Conservation (phyloP, 2,888 invertebrate species). For the Epistrophella euchroma region DNA sequence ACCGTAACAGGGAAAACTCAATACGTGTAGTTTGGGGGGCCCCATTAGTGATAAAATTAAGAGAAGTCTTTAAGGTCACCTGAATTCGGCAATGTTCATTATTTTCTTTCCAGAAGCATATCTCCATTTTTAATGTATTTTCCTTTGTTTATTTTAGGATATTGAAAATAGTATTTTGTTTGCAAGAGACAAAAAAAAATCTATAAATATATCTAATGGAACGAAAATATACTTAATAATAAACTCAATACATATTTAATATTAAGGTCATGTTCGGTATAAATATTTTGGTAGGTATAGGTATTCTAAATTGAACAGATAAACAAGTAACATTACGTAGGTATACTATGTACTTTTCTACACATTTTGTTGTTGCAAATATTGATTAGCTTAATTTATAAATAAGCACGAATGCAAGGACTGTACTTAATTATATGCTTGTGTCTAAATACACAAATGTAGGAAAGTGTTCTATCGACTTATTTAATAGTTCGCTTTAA, state of each 20-base stretch:
- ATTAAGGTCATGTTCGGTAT: conserved; percentile 1
- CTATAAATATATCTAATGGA: not conserved
- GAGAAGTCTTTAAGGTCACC: not conserved
- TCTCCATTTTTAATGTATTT: not conserved
- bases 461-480: no score
- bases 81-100: not conserved
- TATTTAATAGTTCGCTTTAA: no score
- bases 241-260: conserved; percentile 1
- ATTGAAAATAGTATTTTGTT: not conserved
- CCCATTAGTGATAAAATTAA: no score
- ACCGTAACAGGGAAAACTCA: no score
- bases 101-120: not conserved
- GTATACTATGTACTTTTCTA: not conserved
- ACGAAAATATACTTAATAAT: not conserved
- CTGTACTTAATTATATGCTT: not conserved
- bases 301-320: not conserved
- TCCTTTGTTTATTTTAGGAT: not conserved
- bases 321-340: not conserved
- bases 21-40: no score
- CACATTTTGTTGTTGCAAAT: not conserved
- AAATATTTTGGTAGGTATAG: not conserved
- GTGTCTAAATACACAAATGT: not conserved
- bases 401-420: not conserved
- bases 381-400: not conserved
- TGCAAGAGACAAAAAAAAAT: not conserved